Base-by-base conservation (phyloP, 2,113 vertebrate species). In the Ginglymostoma cirratum region DNA sequence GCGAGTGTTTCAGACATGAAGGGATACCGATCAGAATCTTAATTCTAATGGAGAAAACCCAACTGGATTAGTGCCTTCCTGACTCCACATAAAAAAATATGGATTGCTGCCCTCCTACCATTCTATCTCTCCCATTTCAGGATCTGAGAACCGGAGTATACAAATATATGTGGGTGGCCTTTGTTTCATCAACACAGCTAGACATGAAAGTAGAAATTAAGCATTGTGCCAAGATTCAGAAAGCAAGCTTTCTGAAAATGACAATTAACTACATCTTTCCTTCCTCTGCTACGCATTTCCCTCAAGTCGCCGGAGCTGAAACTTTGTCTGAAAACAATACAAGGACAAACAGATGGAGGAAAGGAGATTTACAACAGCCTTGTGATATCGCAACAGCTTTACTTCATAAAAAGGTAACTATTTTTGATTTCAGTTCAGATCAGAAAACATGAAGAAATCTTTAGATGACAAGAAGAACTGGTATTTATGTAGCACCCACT, bases 211-310 rank as follows among this genome's bases (percentile, higher is more conserved):
- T 23, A 42, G 38, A 45, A 21, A 23, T 5, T 0, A 83, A 19
- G 80, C 38, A 45, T 19, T 45, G 17, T 83, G 80, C 19, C 15
- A 80, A n/a, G 76, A 10, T 78, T 80, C 76, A 80, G 76, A 42
- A 80, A 19, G n/a, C n/a, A 42, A 45, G 38, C 80, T 83, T 83
- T 83, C 38, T 45, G 38, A 23, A 42, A 83, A 83, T 83, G 5
- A 23, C 38, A 83, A 38, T 83, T 83, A 42, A 87, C 52, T 87
- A 87, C 85, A 52, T 87, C 85, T 48, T 87, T 87, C 85, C 85
- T 52, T 86, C 48, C 85, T 87, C 45, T 52, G 48, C 85, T 52
- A 48, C 23, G 52, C 23, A 87, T 52, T 87, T 87, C 85, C 85
- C 48, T 87, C 65, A 66, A 95, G 42, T 95, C 24, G 10, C 42